Percentiles rank a stretch among this genome's conserved stretches.
Conservation (phyloP, 2,888 invertebrate genomes). For the Watsonalla binaria region DNA sequence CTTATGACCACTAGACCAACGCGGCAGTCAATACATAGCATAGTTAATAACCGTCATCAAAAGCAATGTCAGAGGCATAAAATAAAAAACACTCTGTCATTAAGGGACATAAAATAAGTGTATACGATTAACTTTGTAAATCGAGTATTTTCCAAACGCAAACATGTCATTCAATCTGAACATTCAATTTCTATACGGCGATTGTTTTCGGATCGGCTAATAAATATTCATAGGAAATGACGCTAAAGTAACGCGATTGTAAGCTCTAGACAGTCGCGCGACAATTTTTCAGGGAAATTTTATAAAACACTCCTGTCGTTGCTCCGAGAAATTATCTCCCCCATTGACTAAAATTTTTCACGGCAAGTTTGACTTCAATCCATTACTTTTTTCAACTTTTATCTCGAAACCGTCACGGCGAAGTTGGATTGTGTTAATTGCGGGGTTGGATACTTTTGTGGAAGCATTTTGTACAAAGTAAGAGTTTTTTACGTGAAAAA, state of each 20-base stretch:
- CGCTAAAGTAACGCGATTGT: constrained; percentile 49
- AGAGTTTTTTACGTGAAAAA: constrained; percentile 35
- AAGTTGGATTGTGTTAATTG: constrained; percentile 71
- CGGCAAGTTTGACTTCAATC: constrained; percentile 74
- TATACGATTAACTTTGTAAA: constrained; percentile 24
- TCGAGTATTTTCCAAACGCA: constrained; percentile 26
- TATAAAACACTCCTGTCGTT: constrained; percentile 60
- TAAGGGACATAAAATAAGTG: constrained; percentile 5
- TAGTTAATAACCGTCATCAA: background rate
- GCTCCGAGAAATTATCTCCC: constrained; percentile 68
- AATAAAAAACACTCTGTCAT: constrained; percentile 5
- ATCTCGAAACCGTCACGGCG: constrained; percentile 57
- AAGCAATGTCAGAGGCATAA: background rate
- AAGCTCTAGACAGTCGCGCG: constrained; percentile 36
- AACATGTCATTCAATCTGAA: constrained; percentile 41
- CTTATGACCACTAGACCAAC: too few species aligned
- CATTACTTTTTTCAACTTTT: constrained; percentile 69
- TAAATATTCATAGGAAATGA: constrained; percentile 72
- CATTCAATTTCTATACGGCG: constrained; percentile 48
- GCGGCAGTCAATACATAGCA: background rate
- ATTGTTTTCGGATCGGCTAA: constrained; percentile 61
- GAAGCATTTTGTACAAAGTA: constrained; percentile 40
- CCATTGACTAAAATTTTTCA: constrained; percentile 74
- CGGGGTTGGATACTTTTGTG: constrained; percentile 50
- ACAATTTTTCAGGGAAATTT: constrained; percentile 66